Evolutionary conservation across 2,113 vertebrate species (phyloP).

Genomic region (Promerops cafer): DNA sequence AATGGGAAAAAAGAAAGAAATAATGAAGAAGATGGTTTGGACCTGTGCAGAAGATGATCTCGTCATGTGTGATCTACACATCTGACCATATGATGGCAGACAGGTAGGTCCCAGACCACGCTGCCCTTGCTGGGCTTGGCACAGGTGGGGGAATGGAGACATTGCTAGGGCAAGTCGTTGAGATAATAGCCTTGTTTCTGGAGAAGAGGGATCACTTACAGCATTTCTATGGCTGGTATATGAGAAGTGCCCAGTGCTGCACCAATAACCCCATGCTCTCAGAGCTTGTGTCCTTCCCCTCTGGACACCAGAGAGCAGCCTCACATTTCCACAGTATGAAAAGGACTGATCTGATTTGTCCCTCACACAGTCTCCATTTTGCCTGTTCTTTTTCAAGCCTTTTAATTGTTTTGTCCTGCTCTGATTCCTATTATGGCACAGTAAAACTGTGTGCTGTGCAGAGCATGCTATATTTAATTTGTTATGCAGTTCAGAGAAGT

Average conservation of each 20-base stretch:
- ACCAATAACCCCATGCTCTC: neutral
- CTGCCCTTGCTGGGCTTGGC: neutral
- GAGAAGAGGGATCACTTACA: neutral
- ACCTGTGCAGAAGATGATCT: neutral
- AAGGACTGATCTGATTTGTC: neutral
- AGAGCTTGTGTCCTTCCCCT: neutral
- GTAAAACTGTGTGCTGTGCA: neutral
- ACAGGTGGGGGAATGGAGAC: neutral
- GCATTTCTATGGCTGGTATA: neutral
- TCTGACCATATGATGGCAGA: neutral
- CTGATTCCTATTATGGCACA: neutral
- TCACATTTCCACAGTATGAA: neutral
- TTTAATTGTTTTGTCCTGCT: neutral
- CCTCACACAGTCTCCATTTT: neutral
- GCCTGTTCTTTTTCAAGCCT: neutral
- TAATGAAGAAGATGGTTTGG: neutral
- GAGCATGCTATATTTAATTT: neutral
- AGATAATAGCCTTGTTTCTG: neutral
- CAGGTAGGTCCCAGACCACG: fast-evolving
- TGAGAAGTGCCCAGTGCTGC: neutral
- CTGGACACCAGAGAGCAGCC: neutral
- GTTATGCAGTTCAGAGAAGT: neutral
- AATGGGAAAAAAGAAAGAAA: neutral
- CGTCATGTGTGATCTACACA: fast-evolving
- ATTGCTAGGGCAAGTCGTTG: neutral